Evolutionary conservation across 2,888 invertebrate species (phyloP).

Genomic region (Nomada ferruginata): DNA sequence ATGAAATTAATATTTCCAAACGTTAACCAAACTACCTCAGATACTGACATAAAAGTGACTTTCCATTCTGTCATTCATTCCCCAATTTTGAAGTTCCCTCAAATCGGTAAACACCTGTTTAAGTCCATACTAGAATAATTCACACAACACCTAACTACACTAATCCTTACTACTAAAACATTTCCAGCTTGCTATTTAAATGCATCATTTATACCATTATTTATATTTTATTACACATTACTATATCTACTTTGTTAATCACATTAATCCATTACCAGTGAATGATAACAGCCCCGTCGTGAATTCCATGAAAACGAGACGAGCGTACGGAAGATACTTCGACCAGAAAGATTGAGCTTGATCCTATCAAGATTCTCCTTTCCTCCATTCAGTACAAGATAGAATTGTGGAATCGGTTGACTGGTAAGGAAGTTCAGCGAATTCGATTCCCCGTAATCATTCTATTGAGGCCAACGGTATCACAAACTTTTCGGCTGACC

Average conservation of each 20-base stretch:
- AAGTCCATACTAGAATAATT: too few species aligned
- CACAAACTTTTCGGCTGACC: conserved; percentile 31
- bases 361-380: conserved; percentile 21
- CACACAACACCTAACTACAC: too few species aligned
- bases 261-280: not conserved
- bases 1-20: too few species aligned
- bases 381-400: conserved; percentile 14
- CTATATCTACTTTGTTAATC: not conserved
- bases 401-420: conserved; percentile 44
- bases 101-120: too few species aligned
- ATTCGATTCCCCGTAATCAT: conserved; percentile 59
- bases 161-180: too few species aligned
- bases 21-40: too few species aligned
- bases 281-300: not conserved
- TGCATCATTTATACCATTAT: too few species aligned
- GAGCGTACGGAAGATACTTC: not conserved
- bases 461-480: conserved; percentile 27
- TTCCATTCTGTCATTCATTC: too few species aligned
- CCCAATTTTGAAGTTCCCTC: too few species aligned
- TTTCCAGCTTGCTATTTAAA: too few species aligned
- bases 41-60: too few species aligned
- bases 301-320: not conserved
- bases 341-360: conserved; percentile 12
- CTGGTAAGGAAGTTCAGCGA: conserved; percentile 37
- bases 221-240: too few species aligned